phyloP scores from a whole-genome alignment of 2,888 invertebrate species.

The Megaustenia siamemsis region DNA sequence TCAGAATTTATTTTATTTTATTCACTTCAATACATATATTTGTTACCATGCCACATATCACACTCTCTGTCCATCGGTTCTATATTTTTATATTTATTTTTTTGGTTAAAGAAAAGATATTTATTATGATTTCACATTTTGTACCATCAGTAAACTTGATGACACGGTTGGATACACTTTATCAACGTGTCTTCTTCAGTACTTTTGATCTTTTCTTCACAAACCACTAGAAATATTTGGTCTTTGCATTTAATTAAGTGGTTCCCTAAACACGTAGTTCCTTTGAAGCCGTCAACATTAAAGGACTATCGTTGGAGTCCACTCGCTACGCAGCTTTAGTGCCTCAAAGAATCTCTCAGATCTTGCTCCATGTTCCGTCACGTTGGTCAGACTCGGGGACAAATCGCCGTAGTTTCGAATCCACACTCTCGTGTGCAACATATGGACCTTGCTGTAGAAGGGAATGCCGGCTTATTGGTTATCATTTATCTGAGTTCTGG shows the following conservation, averaged over 20 bases:
- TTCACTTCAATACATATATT: no score
- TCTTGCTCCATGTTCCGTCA: background rate
- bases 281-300: background rate
- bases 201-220: background rate
- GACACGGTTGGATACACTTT: background rate
- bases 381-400: background rate
- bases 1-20: no score
- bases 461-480: no score
- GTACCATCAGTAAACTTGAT: background rate
- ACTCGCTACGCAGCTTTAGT: background rate
- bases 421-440: background rate
- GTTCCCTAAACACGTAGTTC: background rate
- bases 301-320: background rate
- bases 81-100: no score
- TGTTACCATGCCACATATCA: no score
- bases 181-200: background rate
- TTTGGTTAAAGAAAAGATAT: no score
- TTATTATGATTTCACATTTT: no score
- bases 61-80: no score
- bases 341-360: background rate
- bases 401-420: background rate
- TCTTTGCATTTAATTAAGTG: background rate
- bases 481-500: no score
- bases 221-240: background rate
- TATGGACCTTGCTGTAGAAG: no score